Evolutionary conservation across 2,113 vertebrate species (phyloP).

Genomic region (Notothenia coriiceps): DNA sequence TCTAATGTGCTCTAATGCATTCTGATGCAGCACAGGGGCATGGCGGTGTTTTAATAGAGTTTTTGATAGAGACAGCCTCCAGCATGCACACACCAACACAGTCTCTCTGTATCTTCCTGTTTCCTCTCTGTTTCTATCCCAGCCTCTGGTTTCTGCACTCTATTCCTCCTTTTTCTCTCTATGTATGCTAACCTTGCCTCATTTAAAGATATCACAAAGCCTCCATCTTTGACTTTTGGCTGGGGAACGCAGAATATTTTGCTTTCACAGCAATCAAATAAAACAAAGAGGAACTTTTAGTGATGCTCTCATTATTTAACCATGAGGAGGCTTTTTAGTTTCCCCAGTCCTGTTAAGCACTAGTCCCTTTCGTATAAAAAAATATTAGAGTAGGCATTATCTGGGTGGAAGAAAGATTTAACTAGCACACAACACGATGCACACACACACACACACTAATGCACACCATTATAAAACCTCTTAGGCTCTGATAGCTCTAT

Average conservation of each 20-base stretch:
- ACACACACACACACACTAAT: slow-evolving; percentile 21
- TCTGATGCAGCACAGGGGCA: slow-evolving; percentile 68
- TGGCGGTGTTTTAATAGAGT: slow-evolving; percentile 77
- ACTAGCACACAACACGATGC: slow-evolving; percentile 24
- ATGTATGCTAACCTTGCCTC: slow-evolving; percentile 43
- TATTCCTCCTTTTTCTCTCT: neutral
- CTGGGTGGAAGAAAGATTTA: slow-evolving; percentile 38
- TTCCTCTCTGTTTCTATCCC: slow-evolving; percentile 41
- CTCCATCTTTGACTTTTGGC: slow-evolving; percentile 40
- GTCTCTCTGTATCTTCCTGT: slow-evolving; percentile 15
- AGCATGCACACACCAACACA: slow-evolving; percentile 59
- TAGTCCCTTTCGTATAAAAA: slow-evolving; percentile 60
- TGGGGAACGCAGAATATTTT: slow-evolving; percentile 39
- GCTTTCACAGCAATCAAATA: slow-evolving; percentile 64
- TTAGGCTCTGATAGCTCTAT: slow-evolving; percentile 33
- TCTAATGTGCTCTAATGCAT: slow-evolving; percentile 82
- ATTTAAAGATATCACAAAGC: slow-evolving; percentile 45
- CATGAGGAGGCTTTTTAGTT: slow-evolving; percentile 67
- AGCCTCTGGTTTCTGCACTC: slow-evolving; percentile 16
- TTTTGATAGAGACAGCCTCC: slow-evolving; percentile 71
- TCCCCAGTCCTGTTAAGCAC: slow-evolving; percentile 51
- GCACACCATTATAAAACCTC: slow-evolving; percentile 50
- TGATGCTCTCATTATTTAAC: slow-evolving; percentile 75
- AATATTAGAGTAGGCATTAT: slow-evolving; percentile 69
- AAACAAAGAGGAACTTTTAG: slow-evolving; percentile 65